Base-by-base conservation (phyloP, 2,113 vertebrate species). In the Alouatta palliata region DNA sequence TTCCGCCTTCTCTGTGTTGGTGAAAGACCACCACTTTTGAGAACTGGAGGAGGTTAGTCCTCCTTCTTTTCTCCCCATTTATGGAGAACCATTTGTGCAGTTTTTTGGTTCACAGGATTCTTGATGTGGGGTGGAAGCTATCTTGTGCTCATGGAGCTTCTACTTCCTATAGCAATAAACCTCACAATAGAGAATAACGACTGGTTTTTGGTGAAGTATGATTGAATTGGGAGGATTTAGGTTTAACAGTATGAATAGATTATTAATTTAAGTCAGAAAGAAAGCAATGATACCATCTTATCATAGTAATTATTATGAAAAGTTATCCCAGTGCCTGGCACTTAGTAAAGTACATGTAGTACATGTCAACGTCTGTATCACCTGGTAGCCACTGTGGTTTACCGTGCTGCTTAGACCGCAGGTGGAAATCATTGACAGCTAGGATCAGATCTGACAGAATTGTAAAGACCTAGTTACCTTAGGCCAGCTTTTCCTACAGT, bases 231-330 rank as follows among this genome's bases (percentile, higher is more conserved):
- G 91, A 86, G 45, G 45, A 64, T 79, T 95, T 91, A 76, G 45
- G 52, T 92, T 83, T 77, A 89, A 87, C 11, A 64, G 8, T 8
- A 3, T 54, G 32, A 79, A 25, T 52, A 85, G 49, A 43, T 97
- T 45, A 76, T 76, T 87, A 85, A 83, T 92, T 90, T 58, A 54
- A 89, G 19, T 95, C 54, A 90, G 82, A 93, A 87, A 71, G 30
- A 82, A 80, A 94, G 54, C 40, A 37, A 40, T 47, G 35, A 14
- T 90, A 45, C 32, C 77, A 5, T 87, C 52, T 96, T 95, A 54
- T 96, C 93, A 47, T 92, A 91, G 61, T 95, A 85, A 68, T 87
- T 96, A 21, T 81, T 75, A 25, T 5, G 58, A 75, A 68, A 64
- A 91, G 21, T 64, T 70, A 35, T 61, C 27, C 40, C 45, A 47